Base-by-base conservation (phyloP, 1,140 invertebrate species). In the Brachionus koreanus region DNA sequence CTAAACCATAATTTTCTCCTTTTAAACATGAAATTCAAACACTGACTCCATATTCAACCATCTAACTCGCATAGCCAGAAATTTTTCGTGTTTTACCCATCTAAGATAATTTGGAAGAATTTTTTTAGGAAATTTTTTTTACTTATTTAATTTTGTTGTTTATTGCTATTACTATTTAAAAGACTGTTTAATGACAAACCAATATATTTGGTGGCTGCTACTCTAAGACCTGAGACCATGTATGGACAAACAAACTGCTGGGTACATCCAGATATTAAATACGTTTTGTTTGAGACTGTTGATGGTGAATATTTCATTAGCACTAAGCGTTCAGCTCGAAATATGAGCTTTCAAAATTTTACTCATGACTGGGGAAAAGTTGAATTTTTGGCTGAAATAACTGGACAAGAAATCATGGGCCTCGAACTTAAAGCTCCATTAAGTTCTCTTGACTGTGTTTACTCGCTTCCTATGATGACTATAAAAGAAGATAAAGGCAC, bases 181-280 rank as follows among this genome's bases (percentile, higher is more conserved):
- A 74, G 19, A 25, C 42, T 57, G 23, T 82, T 81, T 65, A 39
- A 16, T 16, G 52, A 83, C 23, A 85, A 92, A 85, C 86, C 90
- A 7, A 90, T 98, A 25, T 97, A 89, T 87, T 90, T 99, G 65
- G 95, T 99, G 12, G 96, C 97, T 49, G 98, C 96, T n/a, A 99
- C 98, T 16, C 89, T 99, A 5, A 90, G 97, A 84, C 97, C 97
- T 10, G 98, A 99, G 90, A 99, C 98, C 0, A 99, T 99, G 97
- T 99, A 98, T 88, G 98, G 98, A 2, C 98, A 99, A 90, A 99
- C 98, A 0, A 99, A 99, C 87, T 98, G 97, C 87, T 99, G 97
- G 96, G 86, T 99, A 0, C 93, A 93, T 86, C 98, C 98, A 3
- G 95, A 98, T 85, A 95, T 98, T 84, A 92, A 92, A 83, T 98